phyloP scores from a whole-genome alignment of 2,888 invertebrate genomes.

The Leucoma salicis region DNA sequence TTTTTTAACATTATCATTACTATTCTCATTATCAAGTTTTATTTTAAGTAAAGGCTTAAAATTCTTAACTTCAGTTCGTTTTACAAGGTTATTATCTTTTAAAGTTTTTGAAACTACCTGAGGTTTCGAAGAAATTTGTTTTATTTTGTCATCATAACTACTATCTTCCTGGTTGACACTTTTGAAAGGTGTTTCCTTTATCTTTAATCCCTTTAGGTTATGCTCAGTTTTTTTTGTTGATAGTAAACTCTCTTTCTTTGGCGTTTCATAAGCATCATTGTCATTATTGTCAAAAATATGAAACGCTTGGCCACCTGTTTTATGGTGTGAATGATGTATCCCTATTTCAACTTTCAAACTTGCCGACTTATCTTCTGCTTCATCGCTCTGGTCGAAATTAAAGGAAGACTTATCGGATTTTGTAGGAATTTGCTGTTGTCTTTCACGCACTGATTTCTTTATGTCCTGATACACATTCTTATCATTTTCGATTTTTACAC shows the following conservation, averaged over 20 bases:
- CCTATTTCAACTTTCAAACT: conserved; percentile 35
- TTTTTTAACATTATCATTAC: conserved; percentile 33
- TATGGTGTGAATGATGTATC: no score
- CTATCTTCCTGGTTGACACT: conserved; percentile 7
- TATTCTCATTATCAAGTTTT: conserved; percentile 36
- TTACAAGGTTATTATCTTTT: conserved; percentile 14
- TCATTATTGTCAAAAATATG: conserved; percentile 16
- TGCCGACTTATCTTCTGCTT: conserved; percentile 43
- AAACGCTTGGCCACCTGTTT: no score
- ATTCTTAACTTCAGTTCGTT: conserved; percentile 19
- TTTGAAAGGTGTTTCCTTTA: conserved; percentile 13
- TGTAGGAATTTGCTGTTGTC: conserved; percentile 46
- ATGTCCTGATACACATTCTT: conserved; percentile 54
- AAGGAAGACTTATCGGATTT: conserved; percentile 45
- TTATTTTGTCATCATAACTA: conserved; percentile 22
- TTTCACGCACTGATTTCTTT: conserved; percentile 56
- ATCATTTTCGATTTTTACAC: conserved; percentile 65
- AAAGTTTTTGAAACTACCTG: conserved; percentile 24
- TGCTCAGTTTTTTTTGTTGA: conserved; percentile 20
- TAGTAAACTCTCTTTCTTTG: neutral
- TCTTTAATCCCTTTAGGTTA: conserved; percentile 13
- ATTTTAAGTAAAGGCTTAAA: conserved; percentile 6
- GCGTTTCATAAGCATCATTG: conserved; percentile 1
- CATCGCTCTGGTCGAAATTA: conserved; percentile 47
- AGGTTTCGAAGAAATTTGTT: conserved; percentile 22